Conservation (phyloP, 2,113 vertebrate genomes). For the Poeciliopsis turrubarensis region DNA sequence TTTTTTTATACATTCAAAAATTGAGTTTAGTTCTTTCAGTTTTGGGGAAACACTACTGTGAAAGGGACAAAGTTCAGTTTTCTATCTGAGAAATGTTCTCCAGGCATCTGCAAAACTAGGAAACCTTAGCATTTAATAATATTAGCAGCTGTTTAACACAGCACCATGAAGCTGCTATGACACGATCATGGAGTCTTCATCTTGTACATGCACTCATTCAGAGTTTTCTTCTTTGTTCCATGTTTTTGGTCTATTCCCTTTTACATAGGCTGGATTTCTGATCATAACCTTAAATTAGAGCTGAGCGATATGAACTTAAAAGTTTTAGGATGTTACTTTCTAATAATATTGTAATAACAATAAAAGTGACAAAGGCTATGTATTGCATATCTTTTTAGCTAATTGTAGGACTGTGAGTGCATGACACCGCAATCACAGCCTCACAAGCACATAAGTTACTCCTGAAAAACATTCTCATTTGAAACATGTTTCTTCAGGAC, state of each 20-base stretch:
- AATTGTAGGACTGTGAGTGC: no score
- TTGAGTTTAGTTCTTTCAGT: background rate
- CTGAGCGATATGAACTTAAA: no score
- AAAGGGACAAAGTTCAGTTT: background rate
- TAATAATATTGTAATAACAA: no score
- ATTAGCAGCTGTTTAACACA: background rate
- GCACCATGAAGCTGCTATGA: background rate
- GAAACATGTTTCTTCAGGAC: no score
- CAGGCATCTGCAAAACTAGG: background rate
- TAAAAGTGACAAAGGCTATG: no score
- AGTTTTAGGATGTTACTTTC: no score
- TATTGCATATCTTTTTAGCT: no score
- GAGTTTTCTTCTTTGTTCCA: background rate
- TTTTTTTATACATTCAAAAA: no score
- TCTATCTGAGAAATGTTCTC: background rate
- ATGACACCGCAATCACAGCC: no score
- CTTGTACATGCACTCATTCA: background rate
- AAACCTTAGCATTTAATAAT: background rate
- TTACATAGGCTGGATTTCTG: no score
- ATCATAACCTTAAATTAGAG: background rate
- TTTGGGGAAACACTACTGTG: background rate
- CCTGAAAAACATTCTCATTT: no score
- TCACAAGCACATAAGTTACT: no score
- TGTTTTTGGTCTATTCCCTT: background rate
- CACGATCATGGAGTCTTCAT: background rate